Evolutionary conservation across 2,113 vertebrate species (phyloP).

Genomic region (Mandrillus leucophaeus): DNA sequence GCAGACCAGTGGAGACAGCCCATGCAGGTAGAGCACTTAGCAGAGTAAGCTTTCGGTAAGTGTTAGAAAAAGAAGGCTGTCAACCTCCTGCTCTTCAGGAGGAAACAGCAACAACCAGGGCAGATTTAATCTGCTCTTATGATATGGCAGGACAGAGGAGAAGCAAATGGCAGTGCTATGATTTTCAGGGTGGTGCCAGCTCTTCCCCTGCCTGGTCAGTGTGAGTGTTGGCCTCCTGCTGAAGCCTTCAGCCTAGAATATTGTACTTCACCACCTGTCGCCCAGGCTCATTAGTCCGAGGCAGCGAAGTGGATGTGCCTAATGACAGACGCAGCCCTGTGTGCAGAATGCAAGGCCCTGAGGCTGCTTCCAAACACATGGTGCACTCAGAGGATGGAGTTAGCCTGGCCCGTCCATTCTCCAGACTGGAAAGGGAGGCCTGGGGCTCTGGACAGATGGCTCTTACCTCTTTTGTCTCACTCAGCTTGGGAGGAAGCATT

Average conservation of each 20-base stretch:
- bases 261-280: neutral
- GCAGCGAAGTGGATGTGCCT: neutral
- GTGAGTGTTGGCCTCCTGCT: neutral
- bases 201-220: neutral
- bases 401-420: neutral
- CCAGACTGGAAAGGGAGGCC: neutral
- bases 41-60: neutral
- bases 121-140: neutral
- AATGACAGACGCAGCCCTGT: neutral
- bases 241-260: neutral
- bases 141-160: neutral
- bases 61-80: neutral
- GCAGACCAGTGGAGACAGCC: neutral
- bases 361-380: neutral
- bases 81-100: neutral
- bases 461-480: neutral
- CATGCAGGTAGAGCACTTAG: fast-evolving
- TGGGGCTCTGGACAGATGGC: conserved; percentile 8
- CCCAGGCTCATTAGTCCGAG: neutral
- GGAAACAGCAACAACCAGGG: neutral
- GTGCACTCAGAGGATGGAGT: neutral
- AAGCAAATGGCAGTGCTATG: neutral
- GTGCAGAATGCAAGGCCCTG: conserved; percentile 6
- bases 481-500: neutral
- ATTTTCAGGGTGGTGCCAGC: neutral